phyloP scores from a whole-genome alignment of 2,797 vertebrate species.

The Peromyscus melanophrys region DNA sequence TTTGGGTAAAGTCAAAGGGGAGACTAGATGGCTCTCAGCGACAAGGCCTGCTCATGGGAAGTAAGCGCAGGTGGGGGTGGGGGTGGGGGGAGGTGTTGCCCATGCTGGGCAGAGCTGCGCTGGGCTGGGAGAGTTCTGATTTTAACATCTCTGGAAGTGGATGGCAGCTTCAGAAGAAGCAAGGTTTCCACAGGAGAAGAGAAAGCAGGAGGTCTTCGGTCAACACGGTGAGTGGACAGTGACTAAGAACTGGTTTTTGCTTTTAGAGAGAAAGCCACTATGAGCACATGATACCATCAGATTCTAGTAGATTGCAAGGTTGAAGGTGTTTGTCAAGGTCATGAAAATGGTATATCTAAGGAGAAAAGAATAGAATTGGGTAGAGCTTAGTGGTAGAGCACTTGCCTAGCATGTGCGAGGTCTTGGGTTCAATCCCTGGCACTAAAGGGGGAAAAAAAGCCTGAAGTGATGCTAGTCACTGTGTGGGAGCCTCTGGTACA shows the following conservation, averaged over 20 bases:
- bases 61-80: background rate
- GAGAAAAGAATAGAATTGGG: background rate
- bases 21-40: background rate
- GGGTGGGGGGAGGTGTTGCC: background rate
- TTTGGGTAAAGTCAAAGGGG: background rate
- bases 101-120: background rate
- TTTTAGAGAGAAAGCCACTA: slow-evolving; percentile 1
- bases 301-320: background rate
- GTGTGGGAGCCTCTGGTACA: background rate
- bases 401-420: background rate
- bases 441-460: no score
- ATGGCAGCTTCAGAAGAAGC: slow-evolving; percentile 52
- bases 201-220: slow-evolving; percentile 38
- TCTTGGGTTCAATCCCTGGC: background rate
- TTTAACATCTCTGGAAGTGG: slow-evolving; percentile 35
- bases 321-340: background rate
- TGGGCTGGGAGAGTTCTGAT: slow-evolving; percentile 4
- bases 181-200: slow-evolving; percentile 49
- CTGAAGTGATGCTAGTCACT: background rate
- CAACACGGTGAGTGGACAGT: slow-evolving; percentile 57
- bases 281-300: background rate
- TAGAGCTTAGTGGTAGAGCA: background rate
- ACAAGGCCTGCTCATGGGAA: background rate
- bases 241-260: slow-evolving; percentile 50
- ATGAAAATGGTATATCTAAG: background rate